Evolutionary conservation across 2,797 vertebrate genomes (phyloP).

Genomic region (Fratercula arctica): DNA sequence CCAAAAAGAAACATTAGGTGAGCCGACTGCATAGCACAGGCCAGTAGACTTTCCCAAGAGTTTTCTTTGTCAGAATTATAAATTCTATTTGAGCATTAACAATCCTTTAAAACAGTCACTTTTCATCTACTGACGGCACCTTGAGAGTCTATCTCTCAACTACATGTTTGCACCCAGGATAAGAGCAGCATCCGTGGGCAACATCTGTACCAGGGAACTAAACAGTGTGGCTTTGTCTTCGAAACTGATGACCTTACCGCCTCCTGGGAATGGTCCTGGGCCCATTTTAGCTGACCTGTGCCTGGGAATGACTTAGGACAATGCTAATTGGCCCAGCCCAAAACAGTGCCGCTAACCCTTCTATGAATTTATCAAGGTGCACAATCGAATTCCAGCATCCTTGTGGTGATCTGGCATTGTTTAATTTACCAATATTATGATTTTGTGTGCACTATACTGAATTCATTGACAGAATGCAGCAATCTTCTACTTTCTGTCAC

Average conservation of each 20-base stretch:
- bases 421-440: not conserved
- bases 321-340: not conserved
- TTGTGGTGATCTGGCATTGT: not conserved
- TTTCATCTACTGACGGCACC: not conserved
- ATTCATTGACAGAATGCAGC: not conserved
- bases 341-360: not conserved
- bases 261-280: not conserved
- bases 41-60: not conserved
- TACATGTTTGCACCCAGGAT: not conserved
- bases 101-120: not conserved
- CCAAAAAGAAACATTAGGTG: not conserved
- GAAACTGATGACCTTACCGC: not conserved
- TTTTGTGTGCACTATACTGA: not conserved
- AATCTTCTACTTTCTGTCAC: not conserved
- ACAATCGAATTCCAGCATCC: not conserved
- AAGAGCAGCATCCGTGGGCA: not conserved
- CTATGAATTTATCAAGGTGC: not conserved
- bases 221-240: not conserved
- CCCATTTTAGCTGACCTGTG: not conserved
- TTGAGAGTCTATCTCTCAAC: not conserved
- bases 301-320: not conserved
- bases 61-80: not conserved
- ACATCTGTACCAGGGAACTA: not conserved
- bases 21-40: not conserved
- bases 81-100: not conserved